These are phyloP conservation scores for Echinarachnius parma DNA, from an alignment of 53 echinoderm and acorn worm genomes.

Conservation along the genomic window DNA sequence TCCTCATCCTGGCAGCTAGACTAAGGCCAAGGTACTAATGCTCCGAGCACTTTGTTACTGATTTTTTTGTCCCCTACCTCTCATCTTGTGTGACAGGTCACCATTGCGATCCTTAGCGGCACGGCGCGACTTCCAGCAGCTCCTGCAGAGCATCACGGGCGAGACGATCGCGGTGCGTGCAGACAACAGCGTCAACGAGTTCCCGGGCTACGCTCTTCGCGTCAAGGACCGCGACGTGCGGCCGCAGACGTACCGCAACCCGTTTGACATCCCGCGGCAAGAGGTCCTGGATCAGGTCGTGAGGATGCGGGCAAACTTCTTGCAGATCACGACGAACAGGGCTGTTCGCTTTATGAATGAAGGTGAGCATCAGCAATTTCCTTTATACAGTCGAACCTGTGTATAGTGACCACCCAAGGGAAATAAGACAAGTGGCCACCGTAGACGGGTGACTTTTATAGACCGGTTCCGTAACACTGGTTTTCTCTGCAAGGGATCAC, in stretches of 20 bases:
- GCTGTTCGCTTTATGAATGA: conserved; percentile 86
- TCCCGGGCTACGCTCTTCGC: conserved; percentile 73
- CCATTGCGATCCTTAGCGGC: conserved; percentile 91
- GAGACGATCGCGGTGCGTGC: conserved; percentile 84
- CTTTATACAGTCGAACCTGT: too few relatives aligned
- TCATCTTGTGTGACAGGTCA: conserved; percentile 50
- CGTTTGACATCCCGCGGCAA: conserved; percentile 94
- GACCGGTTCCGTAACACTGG: too few relatives aligned
- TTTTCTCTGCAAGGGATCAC: too few relatives aligned
- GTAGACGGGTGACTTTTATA: too few relatives aligned
- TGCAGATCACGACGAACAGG: conserved; percentile 76
- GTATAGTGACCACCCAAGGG: too few relatives aligned
- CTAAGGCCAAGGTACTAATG: too few relatives aligned
- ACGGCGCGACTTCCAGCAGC: conserved; percentile 89
- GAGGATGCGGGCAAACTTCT: conserved; percentile 88
- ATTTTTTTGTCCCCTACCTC: too few relatives aligned
- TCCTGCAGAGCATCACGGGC: conserved; percentile 88
- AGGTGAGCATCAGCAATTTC: conserved; percentile 58
- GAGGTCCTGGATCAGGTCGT: conserved; percentile 93
- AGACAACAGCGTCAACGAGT: conserved; percentile 86
- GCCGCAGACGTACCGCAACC: conserved; percentile 89
- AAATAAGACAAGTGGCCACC: too few relatives aligned
- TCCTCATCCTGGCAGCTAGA: too few relatives aligned
- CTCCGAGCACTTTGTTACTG: too few relatives aligned
- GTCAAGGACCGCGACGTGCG: conserved; percentile 67